A percentile compares a stretch with the other conserved stretches of the same genome.
phyloP scores from a whole-genome alignment of 1,140 invertebrate species.

The Myzus persicae region DNA sequence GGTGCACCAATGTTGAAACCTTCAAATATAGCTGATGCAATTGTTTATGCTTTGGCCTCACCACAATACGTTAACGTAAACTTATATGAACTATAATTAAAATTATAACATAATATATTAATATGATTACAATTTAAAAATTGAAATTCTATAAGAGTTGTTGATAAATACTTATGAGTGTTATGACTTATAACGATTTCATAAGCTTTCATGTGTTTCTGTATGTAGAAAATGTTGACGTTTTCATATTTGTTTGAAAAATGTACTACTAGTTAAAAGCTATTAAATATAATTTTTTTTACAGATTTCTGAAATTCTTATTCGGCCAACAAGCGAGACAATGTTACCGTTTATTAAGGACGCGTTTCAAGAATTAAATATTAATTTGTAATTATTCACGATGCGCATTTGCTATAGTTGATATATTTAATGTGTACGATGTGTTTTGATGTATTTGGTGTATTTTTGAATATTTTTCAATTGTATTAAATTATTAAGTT shows the following conservation, averaged over 20 bases:
- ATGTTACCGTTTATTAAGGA: not conserved
- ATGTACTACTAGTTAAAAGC: not conserved
- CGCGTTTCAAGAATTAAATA: not conserved
- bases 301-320: not conserved
- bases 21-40: conserved; percentile 6
- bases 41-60: not conserved
- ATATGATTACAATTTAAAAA: not conserved
- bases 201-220: not conserved
- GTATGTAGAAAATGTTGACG: not conserved
- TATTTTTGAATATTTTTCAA: too few species aligned
- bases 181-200: not conserved
- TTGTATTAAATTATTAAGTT: too few species aligned
- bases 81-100: not conserved
- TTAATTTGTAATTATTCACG: not conserved
- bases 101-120: not conserved
- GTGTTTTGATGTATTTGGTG: not conserved
- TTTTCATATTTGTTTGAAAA: not conserved
- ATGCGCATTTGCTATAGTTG: not conserved
- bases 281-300: not conserved
- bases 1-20: not conserved
- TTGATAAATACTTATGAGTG: too few species aligned
- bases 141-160: not conserved
- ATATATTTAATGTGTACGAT: not conserved
- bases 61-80: not conserved
- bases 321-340: not conserved